A percentile compares a stretch with the other conserved stretches of the same genome.
Evolutionary conservation across 2,113 vertebrate genomes (phyloP).

Genomic region (Tretioscincus oriximinensis): DNA sequence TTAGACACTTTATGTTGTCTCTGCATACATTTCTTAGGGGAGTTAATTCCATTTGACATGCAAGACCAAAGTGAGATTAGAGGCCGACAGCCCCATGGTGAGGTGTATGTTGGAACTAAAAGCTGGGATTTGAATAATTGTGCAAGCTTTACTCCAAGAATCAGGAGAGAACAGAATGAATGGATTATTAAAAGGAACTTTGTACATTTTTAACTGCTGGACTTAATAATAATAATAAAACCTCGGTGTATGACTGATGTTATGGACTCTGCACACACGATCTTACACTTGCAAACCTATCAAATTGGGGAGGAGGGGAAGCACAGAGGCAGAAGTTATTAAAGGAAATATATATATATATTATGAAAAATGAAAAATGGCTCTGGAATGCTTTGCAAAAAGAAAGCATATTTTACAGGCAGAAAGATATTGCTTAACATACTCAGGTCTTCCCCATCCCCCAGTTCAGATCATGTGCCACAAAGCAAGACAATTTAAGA

Average conservation of each 20-base stretch:
- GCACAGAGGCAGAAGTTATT: constrained; percentile 65
- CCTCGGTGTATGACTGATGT: constrained; percentile 70
- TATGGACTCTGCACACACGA: constrained; percentile 68
- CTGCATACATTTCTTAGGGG: constrained; percentile 98
- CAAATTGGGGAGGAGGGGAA: constrained; percentile 51
- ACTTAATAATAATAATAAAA: constrained; percentile 88
- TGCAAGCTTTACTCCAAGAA: constrained; percentile 95
- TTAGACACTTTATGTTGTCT: constrained; percentile 97
- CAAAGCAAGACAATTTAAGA: constrained; percentile 43
- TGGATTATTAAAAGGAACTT: constrained; percentile 97
- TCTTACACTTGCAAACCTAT: constrained; percentile 70
- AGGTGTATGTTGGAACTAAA: constrained; percentile 98
- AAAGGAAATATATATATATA: constrained; percentile 62
- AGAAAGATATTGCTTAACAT: constrained; percentile 65
- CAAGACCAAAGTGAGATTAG: constrained; percentile 99
- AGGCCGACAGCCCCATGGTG: constrained; percentile 94
- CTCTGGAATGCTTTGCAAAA: constrained; percentile 61
- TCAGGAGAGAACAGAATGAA: constrained; percentile 98
- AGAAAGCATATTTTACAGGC: constrained; percentile 46
- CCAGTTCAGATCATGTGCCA: too few relatives aligned
- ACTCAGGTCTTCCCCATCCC: constrained; percentile 57
- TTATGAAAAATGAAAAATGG: constrained; percentile 69
- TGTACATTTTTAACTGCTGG: constrained; percentile 90
- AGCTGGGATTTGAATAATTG: constrained; percentile 99
- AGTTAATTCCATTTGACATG: constrained; percentile 99